Percentiles rank a stretch among this genome's conserved stretches.
Conservation (phyloP, 2,888 invertebrate genomes). For the Saturnia pavonia region DNA sequence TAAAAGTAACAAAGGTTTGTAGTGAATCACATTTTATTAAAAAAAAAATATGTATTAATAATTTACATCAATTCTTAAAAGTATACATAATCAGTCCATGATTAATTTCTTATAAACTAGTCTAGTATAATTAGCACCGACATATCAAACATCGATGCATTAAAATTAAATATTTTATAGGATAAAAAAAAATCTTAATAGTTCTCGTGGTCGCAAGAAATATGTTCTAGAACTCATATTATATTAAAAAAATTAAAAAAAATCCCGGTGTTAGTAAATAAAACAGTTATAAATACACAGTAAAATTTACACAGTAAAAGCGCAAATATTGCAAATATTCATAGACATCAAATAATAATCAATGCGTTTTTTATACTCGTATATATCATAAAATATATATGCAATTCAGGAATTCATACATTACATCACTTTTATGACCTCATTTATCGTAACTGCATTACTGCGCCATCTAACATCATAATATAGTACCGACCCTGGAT, state of each 20-base stretch:
- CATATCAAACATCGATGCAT: background rate
- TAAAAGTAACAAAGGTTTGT: too few species aligned
- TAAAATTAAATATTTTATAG: background rate
- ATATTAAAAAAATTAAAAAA: too few species aligned
- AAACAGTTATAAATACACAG: too few species aligned
- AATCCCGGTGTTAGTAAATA: too few species aligned
- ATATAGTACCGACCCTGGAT: background rate
- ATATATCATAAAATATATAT: background rate
- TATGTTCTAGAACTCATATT: too few species aligned
- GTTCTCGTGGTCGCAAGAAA: too few species aligned
- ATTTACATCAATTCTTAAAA: background rate
- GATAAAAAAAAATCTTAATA: too few species aligned
- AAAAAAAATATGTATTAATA: background rate
- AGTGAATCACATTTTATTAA: background rate
- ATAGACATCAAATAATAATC: too few species aligned
- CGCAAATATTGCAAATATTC: too few species aligned
- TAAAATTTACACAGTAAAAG: too few species aligned
- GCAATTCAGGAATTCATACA: background rate
- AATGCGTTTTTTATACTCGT: too few species aligned
- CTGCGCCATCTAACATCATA: background rate
- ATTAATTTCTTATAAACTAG: background rate
- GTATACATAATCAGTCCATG: constrained; percentile 8
- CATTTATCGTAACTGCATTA: background rate
- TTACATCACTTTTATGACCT: background rate
- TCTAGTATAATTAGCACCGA: background rate